Evolutionary conservation across 1,140 invertebrate genomes (phyloP), one percentile per base, ranked within the genome.

Genomic region (Lasioglossum albipes): DNA sequence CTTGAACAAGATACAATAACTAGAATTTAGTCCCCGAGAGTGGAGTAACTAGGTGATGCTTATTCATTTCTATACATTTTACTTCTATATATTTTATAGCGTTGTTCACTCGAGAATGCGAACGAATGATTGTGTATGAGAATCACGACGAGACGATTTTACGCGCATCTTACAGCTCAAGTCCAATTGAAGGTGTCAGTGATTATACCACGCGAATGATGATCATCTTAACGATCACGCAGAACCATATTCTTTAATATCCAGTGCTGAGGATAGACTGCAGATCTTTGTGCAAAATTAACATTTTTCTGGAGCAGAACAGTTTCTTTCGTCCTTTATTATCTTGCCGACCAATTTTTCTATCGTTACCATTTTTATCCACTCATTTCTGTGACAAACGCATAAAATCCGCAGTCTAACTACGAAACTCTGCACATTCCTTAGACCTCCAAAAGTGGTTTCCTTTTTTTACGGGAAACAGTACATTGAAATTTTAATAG

Each of bases 1-100:
- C 83, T 86, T 49, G 73, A 87, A 72, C 72, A 36, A 87, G 84
- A 83, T 87, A 87, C 78, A 86, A 86, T 84, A 86, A 87, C 77
- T 87, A 85, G 85, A 68, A 10, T 81, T 81, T 87, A 87, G 85
- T 73, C 64, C 70, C 80, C 74, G 42, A 59, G 61, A 31, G 52
- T 42, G 36, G 59, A n/a, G 68, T 74, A 66, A 67, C 66, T 82
- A 79, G 81, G 70, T 31, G 22, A 79, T 73, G 76, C 57, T 78
- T 68, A 59, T 73, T 79, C 12, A 74, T 79, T 73, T 82, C 75
- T 82, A 57, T 79, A 79, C 76, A 73, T 65, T 79, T 73, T 73
- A 79, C 45, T 73, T 73, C 69, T 36, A 73, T 79, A 78, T 73
- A 79, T 79, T 79, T 74, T 79, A 79, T 79, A 79, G 77, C 71